Evolutionary conservation across 2,888 invertebrate species (phyloP).

Genomic region (Metacarcinus magister): DNA sequence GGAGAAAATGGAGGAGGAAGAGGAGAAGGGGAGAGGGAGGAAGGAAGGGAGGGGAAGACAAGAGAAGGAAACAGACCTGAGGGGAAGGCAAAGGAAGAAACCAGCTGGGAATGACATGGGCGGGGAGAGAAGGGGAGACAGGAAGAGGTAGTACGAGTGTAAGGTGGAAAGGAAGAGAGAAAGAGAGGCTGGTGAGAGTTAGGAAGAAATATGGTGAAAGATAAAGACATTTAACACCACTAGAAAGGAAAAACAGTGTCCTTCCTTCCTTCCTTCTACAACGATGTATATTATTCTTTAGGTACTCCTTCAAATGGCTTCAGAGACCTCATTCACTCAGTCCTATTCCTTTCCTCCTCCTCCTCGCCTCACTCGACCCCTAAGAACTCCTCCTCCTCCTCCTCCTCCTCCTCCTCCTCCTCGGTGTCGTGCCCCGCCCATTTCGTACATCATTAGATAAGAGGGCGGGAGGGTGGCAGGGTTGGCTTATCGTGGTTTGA

Average conservation of each 20-base stretch:
- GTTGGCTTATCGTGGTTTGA: conserved; percentile 1
- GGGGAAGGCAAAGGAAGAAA: neutral
- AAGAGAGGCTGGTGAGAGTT: neutral
- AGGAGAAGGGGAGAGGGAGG: neutral
- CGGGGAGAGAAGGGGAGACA: neutral
- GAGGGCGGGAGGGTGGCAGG: neutral
- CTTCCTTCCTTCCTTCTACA: neutral
- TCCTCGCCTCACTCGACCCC: neutral
- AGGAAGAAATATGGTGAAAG: neutral
- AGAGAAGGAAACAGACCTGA: neutral
- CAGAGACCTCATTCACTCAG: neutral
- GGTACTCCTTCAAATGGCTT: too few species aligned
- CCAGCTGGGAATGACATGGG: neutral
- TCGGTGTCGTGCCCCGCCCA: neutral
- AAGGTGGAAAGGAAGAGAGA: neutral
- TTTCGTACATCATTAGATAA: neutral
- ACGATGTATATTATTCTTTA: neutral
- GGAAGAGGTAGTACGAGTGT: neutral
- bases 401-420: neutral
- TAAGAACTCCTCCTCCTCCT: neutral
- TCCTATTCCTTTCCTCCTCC: neutral
- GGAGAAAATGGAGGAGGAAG: neutral
- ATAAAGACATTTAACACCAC: neutral
- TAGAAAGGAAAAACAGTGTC: neutral
- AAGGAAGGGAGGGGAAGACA: neutral